These are phyloP conservation scores for Podarcis raffonei DNA, from an alignment of 2,113 vertebrate species.

Conservation along the genomic window DNA sequence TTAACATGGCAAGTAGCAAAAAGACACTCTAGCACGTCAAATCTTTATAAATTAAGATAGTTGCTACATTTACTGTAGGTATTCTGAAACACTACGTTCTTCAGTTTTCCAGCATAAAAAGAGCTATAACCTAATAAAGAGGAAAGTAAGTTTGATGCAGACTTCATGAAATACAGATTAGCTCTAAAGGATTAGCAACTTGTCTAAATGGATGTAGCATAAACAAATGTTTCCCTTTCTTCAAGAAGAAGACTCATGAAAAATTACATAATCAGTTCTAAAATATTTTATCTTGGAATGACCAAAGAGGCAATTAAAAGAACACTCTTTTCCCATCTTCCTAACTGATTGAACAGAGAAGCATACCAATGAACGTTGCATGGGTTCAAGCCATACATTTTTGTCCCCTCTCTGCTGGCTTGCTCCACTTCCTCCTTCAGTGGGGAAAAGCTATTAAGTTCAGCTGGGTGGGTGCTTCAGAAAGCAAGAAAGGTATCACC, in stretches of 20 bases:
- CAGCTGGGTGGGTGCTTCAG: background rate
- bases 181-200: background rate
- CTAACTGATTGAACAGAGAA: background rate
- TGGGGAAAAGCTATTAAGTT: background rate
- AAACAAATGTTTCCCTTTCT: background rate
- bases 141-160: constrained; percentile 13
- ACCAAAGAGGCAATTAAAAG: background rate
- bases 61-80: background rate
- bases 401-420: background rate
- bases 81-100: fast-evolving
- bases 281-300: background rate
- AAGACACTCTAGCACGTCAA: background rate
- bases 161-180: constrained; percentile 12
- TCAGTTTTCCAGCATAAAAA: background rate
- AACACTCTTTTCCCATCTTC: background rate
- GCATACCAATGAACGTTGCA: background rate
- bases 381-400: background rate
- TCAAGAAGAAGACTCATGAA: background rate
- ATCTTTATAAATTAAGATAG: background rate
- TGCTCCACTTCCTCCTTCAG: background rate
- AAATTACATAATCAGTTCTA: background rate
- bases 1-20: background rate
- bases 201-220: fast-evolving
- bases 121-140: fast-evolving
- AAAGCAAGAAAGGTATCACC: background rate